These are phyloP conservation scores for Trichoplusia ni DNA, from an alignment of 1,140 invertebrate species.

Conservation along the genomic window DNA sequence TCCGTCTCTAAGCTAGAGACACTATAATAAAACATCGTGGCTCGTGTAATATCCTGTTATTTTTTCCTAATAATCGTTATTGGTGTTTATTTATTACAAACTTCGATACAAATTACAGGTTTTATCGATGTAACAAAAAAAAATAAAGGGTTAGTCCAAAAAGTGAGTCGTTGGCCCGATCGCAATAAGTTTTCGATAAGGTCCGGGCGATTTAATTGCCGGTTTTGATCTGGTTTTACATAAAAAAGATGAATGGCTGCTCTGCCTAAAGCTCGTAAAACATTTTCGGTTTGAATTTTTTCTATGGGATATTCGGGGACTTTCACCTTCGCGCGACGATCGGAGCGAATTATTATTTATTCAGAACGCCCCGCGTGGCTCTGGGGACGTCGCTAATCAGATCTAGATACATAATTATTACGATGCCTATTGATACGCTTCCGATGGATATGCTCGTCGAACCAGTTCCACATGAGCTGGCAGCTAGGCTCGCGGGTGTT, in stretches of 20 bases:
- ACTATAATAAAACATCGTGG: slow-evolving; percentile 61
- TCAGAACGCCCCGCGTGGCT: slow-evolving; percentile 48
- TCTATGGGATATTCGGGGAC: slow-evolving; percentile 67
- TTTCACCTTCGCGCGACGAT: slow-evolving; percentile 73
- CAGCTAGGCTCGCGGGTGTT: slow-evolving; percentile 17
- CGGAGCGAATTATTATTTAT: slow-evolving; percentile 66
- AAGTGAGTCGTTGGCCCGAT: slow-evolving; percentile 79
- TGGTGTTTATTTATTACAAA: slow-evolving; percentile 81
- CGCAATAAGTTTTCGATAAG: slow-evolving; percentile 81
- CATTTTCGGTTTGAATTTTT: slow-evolving; percentile 68
- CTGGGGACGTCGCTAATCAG: slow-evolving; percentile 63
- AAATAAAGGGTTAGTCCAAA: slow-evolving; percentile 79
- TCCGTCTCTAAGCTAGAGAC: slow-evolving; percentile 57
- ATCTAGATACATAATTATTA: slow-evolving; percentile 70
- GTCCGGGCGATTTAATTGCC: slow-evolving; percentile 80
- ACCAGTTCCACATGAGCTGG: slow-evolving; percentile 21
- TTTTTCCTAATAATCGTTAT: slow-evolving; percentile 81
- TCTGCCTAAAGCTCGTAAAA: slow-evolving; percentile 71
- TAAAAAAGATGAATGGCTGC: slow-evolving; percentile 79
- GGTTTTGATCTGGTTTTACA: slow-evolving; percentile 80
- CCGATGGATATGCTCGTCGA: slow-evolving; percentile 44
- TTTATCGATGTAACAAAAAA: slow-evolving; percentile 74
- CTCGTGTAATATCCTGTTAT: slow-evolving; percentile 78
- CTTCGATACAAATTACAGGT: slow-evolving; percentile 78
- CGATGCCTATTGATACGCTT: slow-evolving; percentile 55